These are phyloP conservation scores for Ernsta delagoae DNA, from an alignment of 2,888 invertebrate genomes.

Conservation along the genomic window DNA sequence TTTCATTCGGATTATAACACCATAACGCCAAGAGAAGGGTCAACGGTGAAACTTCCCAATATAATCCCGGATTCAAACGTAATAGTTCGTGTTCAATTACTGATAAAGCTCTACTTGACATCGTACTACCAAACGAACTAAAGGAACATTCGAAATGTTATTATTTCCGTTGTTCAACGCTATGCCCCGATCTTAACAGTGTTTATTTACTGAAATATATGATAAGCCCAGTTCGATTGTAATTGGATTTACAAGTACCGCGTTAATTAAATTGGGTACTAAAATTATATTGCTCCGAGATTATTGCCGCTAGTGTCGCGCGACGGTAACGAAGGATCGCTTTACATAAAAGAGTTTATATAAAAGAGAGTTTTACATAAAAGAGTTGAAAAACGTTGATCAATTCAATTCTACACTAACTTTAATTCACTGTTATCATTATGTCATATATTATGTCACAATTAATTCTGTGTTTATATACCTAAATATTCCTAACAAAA, in stretches of 20 bases:
- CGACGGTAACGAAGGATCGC: constrained; percentile 34
- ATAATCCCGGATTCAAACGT: constrained; percentile 65
- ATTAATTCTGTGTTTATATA: too few species aligned
- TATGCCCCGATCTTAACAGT: constrained; percentile 45
- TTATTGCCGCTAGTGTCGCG: constrained; percentile 34
- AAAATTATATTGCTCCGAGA: constrained; percentile 38
- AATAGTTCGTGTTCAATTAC: constrained; percentile 71
- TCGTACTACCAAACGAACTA: constrained; percentile 55
- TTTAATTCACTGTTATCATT: too few species aligned
- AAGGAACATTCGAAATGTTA: constrained; percentile 59
- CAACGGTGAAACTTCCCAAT: constrained; percentile 56
- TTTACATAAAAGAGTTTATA: too few species aligned
- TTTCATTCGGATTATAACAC: constrained; percentile 65
- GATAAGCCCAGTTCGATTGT: constrained; percentile 47
- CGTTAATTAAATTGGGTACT: constrained; percentile 42
- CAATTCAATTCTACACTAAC: background rate
- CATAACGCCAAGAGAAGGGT: constrained; percentile 58
- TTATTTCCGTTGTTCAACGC: constrained; percentile 51
- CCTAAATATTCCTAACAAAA: too few species aligned
- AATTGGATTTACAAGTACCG: constrained; percentile 43
- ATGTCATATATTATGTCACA: too few species aligned
- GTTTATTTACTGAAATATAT: constrained; percentile 48
- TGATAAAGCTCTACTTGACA: constrained; percentile 63
- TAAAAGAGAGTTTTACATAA: constrained; percentile 13
- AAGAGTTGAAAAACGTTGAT: constrained; percentile 14